Conservation (phyloP, 2,113 vertebrate genomes). For the Leucosticte australis region DNA sequence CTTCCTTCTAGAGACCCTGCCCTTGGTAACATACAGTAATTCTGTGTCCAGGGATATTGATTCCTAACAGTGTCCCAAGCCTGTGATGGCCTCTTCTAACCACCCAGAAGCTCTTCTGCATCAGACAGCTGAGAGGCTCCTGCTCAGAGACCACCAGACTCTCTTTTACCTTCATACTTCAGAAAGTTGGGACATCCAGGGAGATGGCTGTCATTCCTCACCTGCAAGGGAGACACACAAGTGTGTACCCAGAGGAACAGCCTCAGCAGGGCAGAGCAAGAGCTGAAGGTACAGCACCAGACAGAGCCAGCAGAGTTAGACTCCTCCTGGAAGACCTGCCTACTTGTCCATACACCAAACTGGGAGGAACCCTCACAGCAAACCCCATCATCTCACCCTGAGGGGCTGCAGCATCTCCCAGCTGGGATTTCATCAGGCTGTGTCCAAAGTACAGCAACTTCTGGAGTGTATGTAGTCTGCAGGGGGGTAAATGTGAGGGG, state of each 20-base stretch:
- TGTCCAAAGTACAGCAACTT: neutral
- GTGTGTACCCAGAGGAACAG: fast-evolving
- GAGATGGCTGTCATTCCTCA: neutral
- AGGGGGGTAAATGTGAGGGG: fast-evolving
- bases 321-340: neutral
- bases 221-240: neutral
- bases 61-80: neutral
- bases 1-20: neutral
- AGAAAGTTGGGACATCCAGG: neutral
- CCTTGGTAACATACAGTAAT: neutral
- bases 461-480: fast-evolving
- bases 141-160: neutral
- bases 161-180: neutral
- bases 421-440: neutral
- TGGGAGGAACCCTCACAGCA: neutral
- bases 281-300: neutral
- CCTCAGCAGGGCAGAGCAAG: neutral
- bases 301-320: neutral
- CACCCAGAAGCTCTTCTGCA: neutral
- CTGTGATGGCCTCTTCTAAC: neutral
- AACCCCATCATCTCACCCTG: neutral
- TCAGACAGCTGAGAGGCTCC: neutral
- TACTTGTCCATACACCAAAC: neutral
- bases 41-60: neutral
- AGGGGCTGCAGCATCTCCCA: neutral